phyloP scores from a whole-genome alignment of 2,888 invertebrate species.

The Nemapogon koenigi region DNA sequence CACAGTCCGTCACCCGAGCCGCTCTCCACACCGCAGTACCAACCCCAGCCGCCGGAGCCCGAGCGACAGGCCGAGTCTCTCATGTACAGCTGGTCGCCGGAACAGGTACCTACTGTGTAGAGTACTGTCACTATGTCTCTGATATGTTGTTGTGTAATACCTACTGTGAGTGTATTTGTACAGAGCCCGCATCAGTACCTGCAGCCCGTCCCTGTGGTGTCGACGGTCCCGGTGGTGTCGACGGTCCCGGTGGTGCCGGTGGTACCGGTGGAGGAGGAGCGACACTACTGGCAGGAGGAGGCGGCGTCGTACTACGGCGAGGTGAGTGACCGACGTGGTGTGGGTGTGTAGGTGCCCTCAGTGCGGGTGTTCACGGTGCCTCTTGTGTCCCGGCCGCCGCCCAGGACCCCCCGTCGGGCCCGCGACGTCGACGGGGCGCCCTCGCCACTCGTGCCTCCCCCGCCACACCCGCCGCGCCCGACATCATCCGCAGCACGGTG shows the following conservation, averaged over 20 bases:
- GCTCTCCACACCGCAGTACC: too few species aligned
- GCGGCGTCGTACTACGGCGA: too few species aligned
- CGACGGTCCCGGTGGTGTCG: background rate
- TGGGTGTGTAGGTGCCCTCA: too few species aligned
- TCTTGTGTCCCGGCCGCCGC: background rate
- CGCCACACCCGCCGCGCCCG: conserved; percentile 16
- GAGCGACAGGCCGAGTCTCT: background rate
- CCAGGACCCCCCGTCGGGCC: background rate
- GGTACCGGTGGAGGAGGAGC: background rate
- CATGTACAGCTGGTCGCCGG: background rate
- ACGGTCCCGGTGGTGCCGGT: background rate
- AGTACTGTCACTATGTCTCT: too few species aligned
- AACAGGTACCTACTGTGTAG: background rate
- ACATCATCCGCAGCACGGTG: conserved; percentile 66
- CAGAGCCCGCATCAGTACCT: background rate
- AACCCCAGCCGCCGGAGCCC: background rate
- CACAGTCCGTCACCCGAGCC: conserved; percentile 4
- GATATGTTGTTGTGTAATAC: too few species aligned
- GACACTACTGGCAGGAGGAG: too few species aligned
- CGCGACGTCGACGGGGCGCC: conserved; percentile 11
- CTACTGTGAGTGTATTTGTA: too few species aligned
- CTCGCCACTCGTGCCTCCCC: conserved; percentile 16
- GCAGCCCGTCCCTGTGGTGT: background rate
- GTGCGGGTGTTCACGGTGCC: too few species aligned
- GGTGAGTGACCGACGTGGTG: too few species aligned